Evolutionary conservation across 2,888 invertebrate genomes (phyloP).

Genomic region (Pseudanteris insignis): DNA sequence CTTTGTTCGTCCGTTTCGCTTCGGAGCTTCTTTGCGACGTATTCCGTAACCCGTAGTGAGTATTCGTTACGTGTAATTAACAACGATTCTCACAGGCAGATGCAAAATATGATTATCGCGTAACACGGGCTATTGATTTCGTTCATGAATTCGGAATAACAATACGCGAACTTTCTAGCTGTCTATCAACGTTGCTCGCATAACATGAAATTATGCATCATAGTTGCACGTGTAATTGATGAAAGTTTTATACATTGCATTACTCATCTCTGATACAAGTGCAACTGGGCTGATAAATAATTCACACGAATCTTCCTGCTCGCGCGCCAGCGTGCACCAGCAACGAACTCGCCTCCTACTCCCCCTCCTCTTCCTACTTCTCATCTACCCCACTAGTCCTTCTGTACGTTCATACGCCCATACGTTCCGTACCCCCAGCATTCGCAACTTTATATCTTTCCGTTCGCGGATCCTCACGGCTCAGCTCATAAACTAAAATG

Average conservation of each 20-base stretch:
- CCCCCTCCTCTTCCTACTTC: too few relatives aligned
- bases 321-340: slow-evolving; percentile 38
- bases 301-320: slow-evolving; percentile 57
- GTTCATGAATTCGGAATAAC: slow-evolving; percentile 41
- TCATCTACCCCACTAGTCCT: too few relatives aligned
- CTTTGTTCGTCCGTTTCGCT: too few relatives aligned
- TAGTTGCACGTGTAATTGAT: slow-evolving; percentile 46
- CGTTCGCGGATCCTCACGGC: slow-evolving; percentile 46
- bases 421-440: too few relatives aligned
- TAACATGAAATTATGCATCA: slow-evolving; percentile 46
- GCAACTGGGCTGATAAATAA: slow-evolving; percentile 62
- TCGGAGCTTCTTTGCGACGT: too few relatives aligned
- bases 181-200: slow-evolving; percentile 38
- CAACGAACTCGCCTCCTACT: too few relatives aligned
- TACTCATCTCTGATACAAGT: slow-evolving; percentile 48
- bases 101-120: slow-evolving; percentile 42
- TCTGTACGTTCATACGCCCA: too few relatives aligned
- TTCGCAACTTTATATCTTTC: slow-evolving; percentile 26
- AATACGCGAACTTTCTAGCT: slow-evolving; percentile 42
- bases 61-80: slow-evolving; percentile 30
- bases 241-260: slow-evolving; percentile 47
- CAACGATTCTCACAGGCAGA: slow-evolving; percentile 34
- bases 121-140: slow-evolving; percentile 44
- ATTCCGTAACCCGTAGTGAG: too few relatives aligned
- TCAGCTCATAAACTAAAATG: slow-evolving; percentile 54